Conservation (phyloP, 2,113 vertebrate species). For the Phocoena phocoena region DNA sequence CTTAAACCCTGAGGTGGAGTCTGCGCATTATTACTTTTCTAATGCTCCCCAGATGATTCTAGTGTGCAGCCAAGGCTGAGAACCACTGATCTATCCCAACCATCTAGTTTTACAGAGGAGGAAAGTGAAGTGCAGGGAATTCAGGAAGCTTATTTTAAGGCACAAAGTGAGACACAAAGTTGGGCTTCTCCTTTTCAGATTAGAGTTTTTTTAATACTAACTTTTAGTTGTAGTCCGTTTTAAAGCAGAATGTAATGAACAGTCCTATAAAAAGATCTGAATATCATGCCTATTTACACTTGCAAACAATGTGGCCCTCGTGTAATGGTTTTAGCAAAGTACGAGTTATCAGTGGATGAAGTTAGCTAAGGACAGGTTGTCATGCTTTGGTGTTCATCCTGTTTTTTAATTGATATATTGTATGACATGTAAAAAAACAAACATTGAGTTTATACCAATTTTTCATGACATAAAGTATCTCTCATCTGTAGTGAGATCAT, state of each 20-base stretch:
- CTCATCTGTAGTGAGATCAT: background rate
- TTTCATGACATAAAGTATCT: background rate
- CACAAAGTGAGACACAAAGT: background rate
- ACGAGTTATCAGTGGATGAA: background rate
- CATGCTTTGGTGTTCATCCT: background rate
- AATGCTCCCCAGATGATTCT: background rate
- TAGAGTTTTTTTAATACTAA: background rate
- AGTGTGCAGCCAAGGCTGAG: background rate
- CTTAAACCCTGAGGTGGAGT: background rate
- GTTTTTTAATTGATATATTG: background rate
- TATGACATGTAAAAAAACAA: background rate
- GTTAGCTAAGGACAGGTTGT: background rate
- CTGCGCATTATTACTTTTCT: background rate
- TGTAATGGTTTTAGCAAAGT: background rate
- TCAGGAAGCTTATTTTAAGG: background rate
- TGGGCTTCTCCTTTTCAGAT: background rate
- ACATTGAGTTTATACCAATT: background rate
- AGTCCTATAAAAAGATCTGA: background rate
- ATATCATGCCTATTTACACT: background rate
- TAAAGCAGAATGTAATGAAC: conserved; percentile 22
- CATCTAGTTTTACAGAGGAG: background rate
- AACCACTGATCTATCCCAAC: background rate
- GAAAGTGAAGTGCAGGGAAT: background rate
- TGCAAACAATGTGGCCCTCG: background rate
- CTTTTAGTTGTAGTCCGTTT: background rate